Evolutionary conservation across 2,888 invertebrate species (phyloP), one percentile per base, ranked within the genome.

Genomic region (Callosobruchus maculatus): DNA sequence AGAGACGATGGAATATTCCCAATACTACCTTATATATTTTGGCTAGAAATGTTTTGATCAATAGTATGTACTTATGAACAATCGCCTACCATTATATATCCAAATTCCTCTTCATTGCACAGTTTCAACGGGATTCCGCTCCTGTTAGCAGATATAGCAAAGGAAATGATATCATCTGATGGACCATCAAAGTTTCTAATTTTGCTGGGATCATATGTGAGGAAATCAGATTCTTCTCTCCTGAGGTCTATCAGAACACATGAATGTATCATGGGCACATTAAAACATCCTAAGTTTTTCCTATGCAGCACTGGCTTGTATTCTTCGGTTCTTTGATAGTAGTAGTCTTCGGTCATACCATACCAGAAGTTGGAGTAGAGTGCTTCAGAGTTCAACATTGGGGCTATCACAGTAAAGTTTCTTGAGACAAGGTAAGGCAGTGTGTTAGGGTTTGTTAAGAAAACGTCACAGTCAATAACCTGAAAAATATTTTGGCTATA

Each of bases 291-390:
- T 0, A 87, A 83, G 73, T 90, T 82, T 75, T 92, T 89, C 20
- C 92, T 87, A 77, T 92, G 90, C 69, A 95, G 88, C 71, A 98
- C 95, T 0, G 93, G 92, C 81, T 93, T 91, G 84, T 98, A 99
- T 70, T 94, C 92, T 4, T 95, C 93, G 0, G 96, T 95, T 81
- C 97, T 89, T 78, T 90, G 87, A 84, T 96, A 96, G 85, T 97
- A 95, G 84, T 94, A 97, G 76, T 94, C 90, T 0, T 91, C 89
- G 0, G 94, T 92, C 95, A 98, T 97, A 2, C 94, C 98, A 81
- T 95, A 95, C 98, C 98, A 99, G 87, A 96, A 99, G 86, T 99
- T 99, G 21, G 97, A 96, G 86, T 98, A 98, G 67, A 95, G 86
- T 20, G 95, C 94, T 75, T 96, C 94, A 0, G 97, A 95, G 73